Conservation (phyloP, 2,888 invertebrate genomes). For the Anorthoa munda region DNA sequence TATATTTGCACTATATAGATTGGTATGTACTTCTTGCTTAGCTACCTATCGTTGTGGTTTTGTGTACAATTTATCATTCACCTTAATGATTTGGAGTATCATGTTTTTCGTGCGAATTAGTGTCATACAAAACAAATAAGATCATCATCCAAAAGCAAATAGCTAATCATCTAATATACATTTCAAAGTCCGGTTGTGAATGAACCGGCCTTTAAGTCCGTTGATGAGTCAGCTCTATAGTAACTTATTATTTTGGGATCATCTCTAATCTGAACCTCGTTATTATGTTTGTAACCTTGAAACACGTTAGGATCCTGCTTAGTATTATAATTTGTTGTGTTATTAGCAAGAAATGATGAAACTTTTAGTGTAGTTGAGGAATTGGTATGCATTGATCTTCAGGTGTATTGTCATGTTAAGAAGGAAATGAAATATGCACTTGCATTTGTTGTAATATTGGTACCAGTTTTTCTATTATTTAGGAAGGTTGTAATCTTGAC, state of each 20-base stretch:
- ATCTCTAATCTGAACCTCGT: constrained; percentile 46
- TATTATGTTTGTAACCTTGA: constrained; percentile 53
- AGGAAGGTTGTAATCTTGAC: background rate
- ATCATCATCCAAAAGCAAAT: constrained; percentile 33
- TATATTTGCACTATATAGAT: background rate
- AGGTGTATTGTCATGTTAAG: background rate
- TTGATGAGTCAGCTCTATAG: constrained; percentile 63
- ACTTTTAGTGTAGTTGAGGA: background rate
- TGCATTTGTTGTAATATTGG: background rate
- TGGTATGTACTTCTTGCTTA: background rate
- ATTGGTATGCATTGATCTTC: background rate
- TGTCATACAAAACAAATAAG: constrained; percentile 4
- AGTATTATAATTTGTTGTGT: constrained; percentile 41
- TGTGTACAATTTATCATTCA: background rate
- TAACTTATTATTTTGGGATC: constrained; percentile 64
- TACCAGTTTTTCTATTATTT: background rate
- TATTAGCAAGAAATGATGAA: constrained; percentile 17
- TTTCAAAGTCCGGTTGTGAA: constrained; percentile 61
- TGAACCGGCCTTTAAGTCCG: constrained; percentile 39
- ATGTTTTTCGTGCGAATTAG: background rate
- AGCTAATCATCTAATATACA: constrained; percentile 24
- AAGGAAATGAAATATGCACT: background rate
- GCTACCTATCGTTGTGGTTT: background rate
- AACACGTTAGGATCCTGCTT: constrained; percentile 60
- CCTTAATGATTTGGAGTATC: background rate